Evolutionary conservation across 2,888 invertebrate genomes (phyloP).

Genomic region (Protophormia terraenovae): DNA sequence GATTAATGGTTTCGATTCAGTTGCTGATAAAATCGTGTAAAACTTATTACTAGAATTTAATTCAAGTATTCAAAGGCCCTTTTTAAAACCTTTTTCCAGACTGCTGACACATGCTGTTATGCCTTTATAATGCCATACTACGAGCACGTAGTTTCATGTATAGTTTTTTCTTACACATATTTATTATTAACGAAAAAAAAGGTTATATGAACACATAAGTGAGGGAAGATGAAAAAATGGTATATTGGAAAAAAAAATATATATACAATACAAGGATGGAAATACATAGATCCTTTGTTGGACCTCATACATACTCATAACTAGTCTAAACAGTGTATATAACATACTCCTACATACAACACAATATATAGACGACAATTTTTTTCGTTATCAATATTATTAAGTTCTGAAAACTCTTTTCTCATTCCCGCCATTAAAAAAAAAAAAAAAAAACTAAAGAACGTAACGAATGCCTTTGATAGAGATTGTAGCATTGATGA

Average conservation of each 20-base stretch:
- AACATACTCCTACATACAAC: background rate
- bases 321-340: background rate
- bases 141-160: background rate
- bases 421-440: too few relatives aligned
- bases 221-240: background rate
- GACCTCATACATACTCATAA: background rate
- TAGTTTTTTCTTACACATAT: background rate
- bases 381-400: slow-evolving; percentile 39
- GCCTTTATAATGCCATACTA: background rate
- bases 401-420: background rate
- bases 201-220: background rate
- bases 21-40: too few relatives aligned
- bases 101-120: background rate
- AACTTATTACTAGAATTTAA: too few relatives aligned
- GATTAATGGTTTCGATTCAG: too few relatives aligned
- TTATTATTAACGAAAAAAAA: background rate
- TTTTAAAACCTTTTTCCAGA: background rate
- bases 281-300: slow-evolving; percentile 28
- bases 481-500: slow-evolving; percentile 69
- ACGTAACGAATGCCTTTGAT: slow-evolving; percentile 55
- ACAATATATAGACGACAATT: background rate
- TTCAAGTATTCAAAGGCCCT: background rate
- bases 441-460: background rate
- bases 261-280: background rate
- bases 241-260: slow-evolving; percentile 10